Percentiles rank a stretch among this genome's conserved stretches.
Conservation (phyloP, 2,797 vertebrate genomes). For the Rhadinocentrus ornatus region DNA sequence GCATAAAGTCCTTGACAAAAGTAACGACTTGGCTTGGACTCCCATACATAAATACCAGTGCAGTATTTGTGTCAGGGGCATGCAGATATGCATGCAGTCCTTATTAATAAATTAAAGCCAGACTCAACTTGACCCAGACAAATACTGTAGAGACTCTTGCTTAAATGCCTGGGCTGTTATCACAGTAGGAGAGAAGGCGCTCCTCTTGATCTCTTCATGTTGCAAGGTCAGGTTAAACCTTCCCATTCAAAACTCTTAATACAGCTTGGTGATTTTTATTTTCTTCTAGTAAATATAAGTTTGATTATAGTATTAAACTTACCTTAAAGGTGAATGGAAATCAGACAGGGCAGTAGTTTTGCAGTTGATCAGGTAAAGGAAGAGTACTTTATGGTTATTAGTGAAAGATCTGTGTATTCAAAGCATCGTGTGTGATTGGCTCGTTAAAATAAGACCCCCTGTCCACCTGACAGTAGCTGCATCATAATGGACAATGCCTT, state of each 20-base stretch:
- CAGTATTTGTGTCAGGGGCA: constrained; percentile 39
- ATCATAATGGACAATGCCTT: constrained; percentile 58
- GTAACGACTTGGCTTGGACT: constrained; percentile 54
- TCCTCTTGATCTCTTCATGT: constrained; percentile 5
- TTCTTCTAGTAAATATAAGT: constrained; percentile 1
- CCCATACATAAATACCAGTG: constrained; percentile 50
- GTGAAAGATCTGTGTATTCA: constrained; percentile 71
- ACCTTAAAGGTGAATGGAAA: constrained; percentile 69
- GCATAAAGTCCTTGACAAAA: constrained; percentile 60
- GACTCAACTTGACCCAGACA: constrained; percentile 18
- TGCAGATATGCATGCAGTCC: constrained; percentile 32
- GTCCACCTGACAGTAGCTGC: constrained; percentile 72
- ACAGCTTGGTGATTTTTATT: constrained; percentile 14
- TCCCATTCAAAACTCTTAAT: neutral
- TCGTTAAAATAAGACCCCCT: constrained; percentile 79
- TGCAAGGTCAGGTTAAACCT: constrained; percentile 9
- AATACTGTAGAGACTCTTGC: constrained; percentile 13
- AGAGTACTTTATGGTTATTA: constrained; percentile 72
- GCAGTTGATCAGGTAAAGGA: constrained; percentile 50
- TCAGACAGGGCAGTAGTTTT: constrained; percentile 42
- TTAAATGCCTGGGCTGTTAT: constrained; percentile 15
- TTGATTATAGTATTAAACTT: constrained; percentile 54
- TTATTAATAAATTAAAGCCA: constrained; percentile 39
- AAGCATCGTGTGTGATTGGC: constrained; percentile 75
- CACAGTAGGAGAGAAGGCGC: neutral